These are phyloP conservation scores for Frankliniella intonsa DNA, from an alignment of 2,888 invertebrate species.

Conservation along the genomic window DNA sequence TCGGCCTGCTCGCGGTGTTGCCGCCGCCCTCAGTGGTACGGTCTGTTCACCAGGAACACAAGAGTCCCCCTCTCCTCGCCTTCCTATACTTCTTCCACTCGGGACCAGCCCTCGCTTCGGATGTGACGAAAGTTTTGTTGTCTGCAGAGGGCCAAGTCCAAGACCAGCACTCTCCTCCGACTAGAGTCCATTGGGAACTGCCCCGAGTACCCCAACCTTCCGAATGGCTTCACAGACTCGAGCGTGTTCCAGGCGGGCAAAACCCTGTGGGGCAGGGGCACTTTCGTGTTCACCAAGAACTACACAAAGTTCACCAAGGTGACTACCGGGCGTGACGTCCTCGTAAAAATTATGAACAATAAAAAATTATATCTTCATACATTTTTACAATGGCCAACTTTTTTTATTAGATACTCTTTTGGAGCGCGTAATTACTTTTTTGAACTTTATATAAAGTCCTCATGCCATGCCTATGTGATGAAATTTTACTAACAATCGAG, in stretches of 20 bases:
- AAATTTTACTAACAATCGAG: no score
- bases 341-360: no score
- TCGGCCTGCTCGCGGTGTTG: background rate
- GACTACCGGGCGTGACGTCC: background rate
- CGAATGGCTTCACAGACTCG: background rate
- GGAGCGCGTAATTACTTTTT: no score
- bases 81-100: background rate
- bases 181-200: background rate
- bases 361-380: no score
- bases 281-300: background rate
- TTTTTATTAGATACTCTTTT: no score
- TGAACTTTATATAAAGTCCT: no score
- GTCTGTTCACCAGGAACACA: no score
- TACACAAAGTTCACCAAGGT: background rate
- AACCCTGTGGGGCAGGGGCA: background rate
- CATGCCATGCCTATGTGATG: no score
- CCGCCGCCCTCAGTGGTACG: background rate
- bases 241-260: background rate
- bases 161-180: background rate
- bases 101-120: background rate
- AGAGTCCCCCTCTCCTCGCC: background rate
- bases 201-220: background rate
- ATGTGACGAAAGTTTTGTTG: background rate
- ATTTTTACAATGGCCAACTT: no score
- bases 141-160: background rate